Evolutionary conservation across 64 coral and sea anemone genomes (phyloP).

Genomic region (Catalaphyllia jardinei): DNA sequence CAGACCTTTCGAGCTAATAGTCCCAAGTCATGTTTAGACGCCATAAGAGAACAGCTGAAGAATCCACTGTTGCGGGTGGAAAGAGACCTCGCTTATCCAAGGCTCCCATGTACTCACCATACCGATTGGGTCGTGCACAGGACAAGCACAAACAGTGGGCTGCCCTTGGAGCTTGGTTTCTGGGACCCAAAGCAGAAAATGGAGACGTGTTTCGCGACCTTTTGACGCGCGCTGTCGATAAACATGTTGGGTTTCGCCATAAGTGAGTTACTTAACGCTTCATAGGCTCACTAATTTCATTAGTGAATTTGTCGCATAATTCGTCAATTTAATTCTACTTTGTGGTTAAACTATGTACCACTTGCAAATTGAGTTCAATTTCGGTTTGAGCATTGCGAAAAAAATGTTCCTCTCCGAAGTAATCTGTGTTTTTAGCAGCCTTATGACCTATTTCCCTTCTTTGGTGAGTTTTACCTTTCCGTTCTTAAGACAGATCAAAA

Average conservation of each 20-base stretch:
- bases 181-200: constrained; percentile 75
- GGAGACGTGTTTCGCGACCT: constrained; percentile 53
- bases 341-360: too few species aligned
- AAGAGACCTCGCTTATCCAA: constrained; percentile 24
- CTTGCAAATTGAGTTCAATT: too few species aligned
- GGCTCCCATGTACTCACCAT: constrained; percentile 27
- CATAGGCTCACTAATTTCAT: too few species aligned
- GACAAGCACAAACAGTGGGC: constrained; percentile 56
- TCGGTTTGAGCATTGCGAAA: too few species aligned
- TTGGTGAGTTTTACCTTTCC: too few species aligned
- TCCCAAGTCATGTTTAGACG: not conserved
- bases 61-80: not conserved
- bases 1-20: not conserved
- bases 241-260: constrained; percentile 54
- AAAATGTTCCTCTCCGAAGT: too few species aligned
- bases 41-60: not conserved
- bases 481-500: too few species aligned
- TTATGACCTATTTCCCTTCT: too few species aligned
- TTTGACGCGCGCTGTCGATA: constrained; percentile 40
- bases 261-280: not conserved
- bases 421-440: too few species aligned
- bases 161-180: constrained; percentile 65
- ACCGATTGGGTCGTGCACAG: not conserved
- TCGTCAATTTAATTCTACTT: too few species aligned
- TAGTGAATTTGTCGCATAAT: too few species aligned